Conservation (phyloP, 2,797 vertebrate species). For the Gorsachius magnificus region DNA sequence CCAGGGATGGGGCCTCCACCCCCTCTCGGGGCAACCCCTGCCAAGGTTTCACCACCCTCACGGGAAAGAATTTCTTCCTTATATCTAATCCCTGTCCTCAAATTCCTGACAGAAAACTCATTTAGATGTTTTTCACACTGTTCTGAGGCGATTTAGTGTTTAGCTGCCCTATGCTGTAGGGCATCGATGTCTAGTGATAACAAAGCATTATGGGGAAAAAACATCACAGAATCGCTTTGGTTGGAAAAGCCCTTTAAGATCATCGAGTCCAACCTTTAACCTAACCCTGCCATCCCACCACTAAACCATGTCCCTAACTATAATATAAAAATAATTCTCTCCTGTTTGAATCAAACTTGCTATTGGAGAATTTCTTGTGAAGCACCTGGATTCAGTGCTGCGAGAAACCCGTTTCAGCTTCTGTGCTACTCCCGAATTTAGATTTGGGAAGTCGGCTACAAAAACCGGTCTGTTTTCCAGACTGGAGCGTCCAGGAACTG, state of each 20-base stretch:
- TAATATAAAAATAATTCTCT: neutral
- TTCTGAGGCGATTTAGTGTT: neutral
- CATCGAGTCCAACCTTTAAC: too few species aligned
- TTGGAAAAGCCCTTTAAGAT: too few species aligned
- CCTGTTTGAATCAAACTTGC: neutral
- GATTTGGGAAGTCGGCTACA: fast-evolving
- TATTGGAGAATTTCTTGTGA: neutral
- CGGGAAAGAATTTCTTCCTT: too few species aligned
- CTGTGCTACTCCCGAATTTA: neutral
- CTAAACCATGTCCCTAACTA: too few species aligned
- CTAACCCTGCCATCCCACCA: too few species aligned
- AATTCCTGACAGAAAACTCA: neutral
- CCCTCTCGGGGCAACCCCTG: too few species aligned
- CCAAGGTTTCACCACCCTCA: too few species aligned
- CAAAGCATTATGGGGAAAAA: neutral
- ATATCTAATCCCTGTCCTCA: neutral
- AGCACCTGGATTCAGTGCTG: neutral
- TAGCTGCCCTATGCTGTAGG: neutral
- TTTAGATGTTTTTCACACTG: neutral
- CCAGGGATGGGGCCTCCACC: too few species aligned
- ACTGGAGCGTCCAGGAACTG: neutral
- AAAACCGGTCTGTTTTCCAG: neutral
- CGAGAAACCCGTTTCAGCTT: neutral
- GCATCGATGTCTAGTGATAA: neutral
- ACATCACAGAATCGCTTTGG: too few species aligned